Base-by-base conservation (phyloP, 2,888 invertebrate genomes). In the Trissoscelio sp. region DNA sequence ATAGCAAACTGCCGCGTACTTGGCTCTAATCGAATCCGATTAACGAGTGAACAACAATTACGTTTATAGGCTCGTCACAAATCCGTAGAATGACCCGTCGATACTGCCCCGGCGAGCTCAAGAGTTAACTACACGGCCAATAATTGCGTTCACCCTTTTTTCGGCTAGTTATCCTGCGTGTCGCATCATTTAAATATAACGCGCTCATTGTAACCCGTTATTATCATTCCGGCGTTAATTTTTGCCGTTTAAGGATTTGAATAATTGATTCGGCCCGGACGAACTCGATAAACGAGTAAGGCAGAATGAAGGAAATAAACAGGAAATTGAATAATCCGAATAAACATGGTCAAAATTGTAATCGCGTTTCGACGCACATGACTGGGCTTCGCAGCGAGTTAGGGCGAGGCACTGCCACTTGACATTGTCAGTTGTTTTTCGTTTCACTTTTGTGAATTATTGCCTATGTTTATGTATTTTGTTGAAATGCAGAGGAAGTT, bases 21-120 rank as follows among this genome's bases (percentile, higher is more conserved):
- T 69, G 72, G 73, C 79, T 83, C 70, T 66, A 82, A 85, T 84
- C 79, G 77, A 83, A 83, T 78, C 60, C 81, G 73, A 83, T 85
- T 82, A 83, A 84, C 77, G 82, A 81, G 73, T 77, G 75, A 69
- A 83, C 75, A 75, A 70, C 79, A 78, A 73, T 82, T 73, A 72
- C 66, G 67, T 58, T 74, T 60, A 80, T 60, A 58, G 46, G 58
- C 67, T 67, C 72, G 51, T 66, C 72, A 57, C 79, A 60, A 60
- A 66, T 57, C 31, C 53, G 51, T n/a, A n/a, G 46, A 58, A 58
- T 58, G 58, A 75, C 39, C 67, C 34, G 39, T 24, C 53, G 44
- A 42, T 55, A 20, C 48, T 37, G 42, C 39, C 39, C 3, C 16
- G 28, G n/a, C n/a, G n/a, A n/a, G n/a, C 18, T 24, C 64, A 12